A percentile compares a stretch with the other conserved stretches of the same genome.
phyloP scores from a whole-genome alignment of 2,888 invertebrate species.

The Argyra leucocephala region DNA sequence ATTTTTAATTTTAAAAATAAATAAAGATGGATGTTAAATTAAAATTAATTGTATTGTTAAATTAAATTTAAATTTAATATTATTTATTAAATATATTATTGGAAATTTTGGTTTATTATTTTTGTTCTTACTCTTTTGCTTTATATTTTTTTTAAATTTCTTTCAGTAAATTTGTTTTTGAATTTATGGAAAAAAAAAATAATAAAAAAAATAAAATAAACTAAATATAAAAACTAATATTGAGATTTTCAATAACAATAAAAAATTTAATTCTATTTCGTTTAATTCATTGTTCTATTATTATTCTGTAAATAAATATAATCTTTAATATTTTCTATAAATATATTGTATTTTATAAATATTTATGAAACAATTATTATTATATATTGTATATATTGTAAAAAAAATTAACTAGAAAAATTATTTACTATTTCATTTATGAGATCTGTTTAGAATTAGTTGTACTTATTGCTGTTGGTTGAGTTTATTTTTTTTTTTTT shows the following conservation, averaged over 20 bases:
- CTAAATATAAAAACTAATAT: not conserved
- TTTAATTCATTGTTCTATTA: not conserved
- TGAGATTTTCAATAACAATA: conserved; percentile 1
- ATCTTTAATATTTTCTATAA: not conserved
- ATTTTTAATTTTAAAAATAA: no score
- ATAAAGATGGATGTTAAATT: no score
- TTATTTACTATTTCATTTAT: not conserved
- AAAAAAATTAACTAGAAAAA: not conserved
- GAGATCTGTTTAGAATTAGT: conserved; percentile 7
- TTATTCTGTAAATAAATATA: not conserved
- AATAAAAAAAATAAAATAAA: not conserved
- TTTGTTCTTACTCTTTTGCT: no score
- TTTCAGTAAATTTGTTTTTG: no score
- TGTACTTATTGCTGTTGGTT: conserved; percentile 11
- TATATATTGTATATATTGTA: not conserved
- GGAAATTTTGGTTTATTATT: no score
- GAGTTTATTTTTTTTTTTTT: not conserved
- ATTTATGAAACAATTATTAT: not conserved
- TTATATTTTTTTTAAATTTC: no score
- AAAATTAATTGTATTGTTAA: no score
- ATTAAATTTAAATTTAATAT: no score
- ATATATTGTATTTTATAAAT: not conserved
- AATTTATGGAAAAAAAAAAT: no score
- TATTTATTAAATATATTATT: no score
- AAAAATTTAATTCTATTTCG: not conserved